phyloP scores from a whole-genome alignment of 1,140 invertebrate species.

The Heliconius melpomene region DNA sequence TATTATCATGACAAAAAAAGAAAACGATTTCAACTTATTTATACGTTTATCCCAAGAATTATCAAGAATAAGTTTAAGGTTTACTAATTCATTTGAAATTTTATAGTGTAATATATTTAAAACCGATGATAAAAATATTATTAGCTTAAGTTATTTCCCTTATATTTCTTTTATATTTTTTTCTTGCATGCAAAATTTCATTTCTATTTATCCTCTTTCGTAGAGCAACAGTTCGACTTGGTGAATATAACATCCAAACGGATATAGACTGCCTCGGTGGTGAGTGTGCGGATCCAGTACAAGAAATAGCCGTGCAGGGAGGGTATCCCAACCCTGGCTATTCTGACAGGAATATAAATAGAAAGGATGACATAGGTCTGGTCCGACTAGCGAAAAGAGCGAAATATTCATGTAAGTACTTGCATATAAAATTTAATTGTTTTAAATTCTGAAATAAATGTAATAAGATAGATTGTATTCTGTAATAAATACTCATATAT shows the following conservation, averaged over 20 bases:
- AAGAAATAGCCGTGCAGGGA: constrained; percentile 62
- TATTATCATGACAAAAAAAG: too few species aligned
- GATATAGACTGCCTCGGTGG: constrained; percentile 71
- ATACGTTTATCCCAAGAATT: too few species aligned
- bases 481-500: too few species aligned
- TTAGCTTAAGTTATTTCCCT: too few species aligned
- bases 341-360: constrained; percentile 74
- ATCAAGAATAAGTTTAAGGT: too few species aligned
- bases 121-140: too few species aligned
- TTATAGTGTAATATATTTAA: too few species aligned
- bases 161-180: too few species aligned
- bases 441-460: too few species aligned
- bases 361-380: constrained; percentile 83
- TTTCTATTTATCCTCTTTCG: background rate
- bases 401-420: constrained; percentile 55
- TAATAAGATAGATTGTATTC: too few species aligned
- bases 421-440: background rate
- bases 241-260: constrained; percentile 70
- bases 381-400: constrained; percentile 73
- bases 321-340: constrained; percentile 79
- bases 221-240: constrained; percentile 65
- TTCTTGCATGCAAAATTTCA: background rate
- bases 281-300: constrained; percentile 67
- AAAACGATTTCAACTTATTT: too few species aligned
- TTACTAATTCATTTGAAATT: too few species aligned